phyloP scores from a whole-genome alignment of 1,140 invertebrate genomes.

The Ostrea denselamellosa region DNA sequence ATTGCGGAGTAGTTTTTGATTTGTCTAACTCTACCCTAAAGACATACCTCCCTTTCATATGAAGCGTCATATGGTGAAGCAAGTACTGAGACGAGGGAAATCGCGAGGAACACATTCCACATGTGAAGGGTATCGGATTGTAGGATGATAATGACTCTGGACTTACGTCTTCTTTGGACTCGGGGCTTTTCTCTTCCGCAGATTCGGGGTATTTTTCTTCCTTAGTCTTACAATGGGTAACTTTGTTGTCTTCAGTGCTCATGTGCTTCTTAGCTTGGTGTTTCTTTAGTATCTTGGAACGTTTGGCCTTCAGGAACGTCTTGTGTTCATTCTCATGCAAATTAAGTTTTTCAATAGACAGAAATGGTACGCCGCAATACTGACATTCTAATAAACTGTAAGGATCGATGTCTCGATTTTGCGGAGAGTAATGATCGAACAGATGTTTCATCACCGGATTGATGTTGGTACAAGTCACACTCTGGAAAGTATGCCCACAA shows the following conservation, averaged over 20 bases:
- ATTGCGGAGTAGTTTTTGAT: not conserved
- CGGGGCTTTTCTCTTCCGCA: not conserved
- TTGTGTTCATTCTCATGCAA: constrained; percentile 33
- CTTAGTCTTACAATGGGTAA: not conserved
- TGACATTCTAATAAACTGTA: constrained; percentile 45
- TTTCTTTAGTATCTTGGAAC: not conserved
- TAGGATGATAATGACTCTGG: not conserved
- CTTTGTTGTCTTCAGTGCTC: not conserved
- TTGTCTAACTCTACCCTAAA: constrained; percentile 54
- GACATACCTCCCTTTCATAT: constrained; percentile 57
- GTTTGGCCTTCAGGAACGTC: not conserved
- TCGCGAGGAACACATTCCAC: constrained; percentile 53
- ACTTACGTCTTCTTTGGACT: not conserved
- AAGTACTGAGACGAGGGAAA: constrained; percentile 54
- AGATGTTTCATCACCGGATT: not conserved
- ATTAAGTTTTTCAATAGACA: constrained; percentile 11
- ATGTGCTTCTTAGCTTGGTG: not conserved
- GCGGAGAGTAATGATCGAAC: not conserved
- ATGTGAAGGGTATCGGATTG: constrained; percentile 47
- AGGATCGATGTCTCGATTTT: not conserved
- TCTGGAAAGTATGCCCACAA: not conserved
- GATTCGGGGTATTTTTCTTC: not conserved
- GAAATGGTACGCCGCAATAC: constrained; percentile 49
- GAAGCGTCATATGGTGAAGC: constrained; percentile 54
- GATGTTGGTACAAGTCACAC: not conserved